Evolutionary conservation across 2,113 vertebrate species (phyloP), one percentile per base, ranked within the genome.

Genomic region (Charadrius vociferus): DNA sequence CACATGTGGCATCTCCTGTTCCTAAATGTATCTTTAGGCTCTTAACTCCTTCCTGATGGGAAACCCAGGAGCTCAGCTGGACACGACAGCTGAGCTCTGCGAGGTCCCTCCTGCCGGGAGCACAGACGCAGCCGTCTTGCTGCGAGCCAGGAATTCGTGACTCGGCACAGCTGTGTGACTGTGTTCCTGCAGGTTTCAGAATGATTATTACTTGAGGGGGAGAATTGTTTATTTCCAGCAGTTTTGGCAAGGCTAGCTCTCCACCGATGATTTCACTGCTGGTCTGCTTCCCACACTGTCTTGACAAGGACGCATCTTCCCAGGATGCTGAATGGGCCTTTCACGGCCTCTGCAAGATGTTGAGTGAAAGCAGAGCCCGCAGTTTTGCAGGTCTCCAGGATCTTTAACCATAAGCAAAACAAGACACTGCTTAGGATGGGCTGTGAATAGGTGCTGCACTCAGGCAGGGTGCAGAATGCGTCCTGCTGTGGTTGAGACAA

Each of bases 201-300:
- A 71, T 7, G 22, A 74, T 59, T 81, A 10, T 39, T 26, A 4
- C 49, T 68, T 68, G 6, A 4, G 70, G 34, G 65, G 8, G 23
- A 82, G 66, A 56, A 67, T 34, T 62, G 41, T 66, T 94, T 91
- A 68, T 68, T 63, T 80, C 30, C 56, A 72, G 56, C 70, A 52
- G 9, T 81, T 63, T 81, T 9, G 1, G 24, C 34, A 85, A 62
- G n/a, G 49, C 24, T n/a, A 29, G 47, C 5, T 87, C 72, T 81
- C 41, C 0, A 0, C 8, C 0, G 1, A 4, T 19, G 47, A 32
- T 67, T 82, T 63, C 43, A 41, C 14, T 23, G 32, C 43, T 23
- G 8, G n/a, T 41, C 37, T 34, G 6, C 59, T 75, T 87, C 65
- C 85, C 41, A 36, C 55, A 6, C 29, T 16, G 12, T 16, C 59